A percentile compares a stretch with the other conserved stretches of the same genome.
These are phyloP conservation scores for Gymnobelideus leadbeateri DNA, from an alignment of 2,113 vertebrate genomes.

Conservation along the genomic window DNA sequence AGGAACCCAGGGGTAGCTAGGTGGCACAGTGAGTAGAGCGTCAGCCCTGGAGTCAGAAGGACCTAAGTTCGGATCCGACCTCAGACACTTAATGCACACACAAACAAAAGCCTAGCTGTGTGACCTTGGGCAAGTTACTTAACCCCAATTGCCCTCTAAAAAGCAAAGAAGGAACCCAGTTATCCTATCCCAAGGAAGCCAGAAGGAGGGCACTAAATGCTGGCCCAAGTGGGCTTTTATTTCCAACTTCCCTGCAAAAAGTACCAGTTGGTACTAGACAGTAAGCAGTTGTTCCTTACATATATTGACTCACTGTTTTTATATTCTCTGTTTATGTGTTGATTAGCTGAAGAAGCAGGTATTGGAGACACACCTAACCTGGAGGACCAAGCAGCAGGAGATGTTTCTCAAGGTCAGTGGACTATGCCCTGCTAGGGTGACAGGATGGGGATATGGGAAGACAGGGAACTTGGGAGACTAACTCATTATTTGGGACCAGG, in stretches of 20 bases:
- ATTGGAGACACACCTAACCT: slow-evolving; percentile 85
- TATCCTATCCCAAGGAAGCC: neutral
- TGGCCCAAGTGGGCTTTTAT: neutral
- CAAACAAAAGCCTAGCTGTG: no score
- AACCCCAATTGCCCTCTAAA: no score
- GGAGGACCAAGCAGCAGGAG: slow-evolving; percentile 86
- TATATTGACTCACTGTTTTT: slow-evolving; percentile 66
- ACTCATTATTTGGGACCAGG: neutral
- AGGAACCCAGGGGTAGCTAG: neutral
- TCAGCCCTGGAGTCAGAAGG: no score
- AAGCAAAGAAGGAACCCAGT: neutral
- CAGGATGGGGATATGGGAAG: neutral
- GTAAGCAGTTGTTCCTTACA: neutral
- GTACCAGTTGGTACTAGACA: neutral
- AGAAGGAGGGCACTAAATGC: neutral
- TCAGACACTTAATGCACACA: no score
- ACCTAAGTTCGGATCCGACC: no score
- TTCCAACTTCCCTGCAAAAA: neutral
- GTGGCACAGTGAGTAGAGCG: no score
- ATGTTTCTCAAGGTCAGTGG: slow-evolving; percentile 85
- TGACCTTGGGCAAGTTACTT: no score
- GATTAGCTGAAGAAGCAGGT: slow-evolving; percentile 87
- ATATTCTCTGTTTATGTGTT: slow-evolving; percentile 59
- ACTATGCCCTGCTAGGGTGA: rapidly evolving
- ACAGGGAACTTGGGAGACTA: neutral